Base-by-base conservation (phyloP, 2,113 vertebrate genomes). In the Oxyura jamaicensis region DNA sequence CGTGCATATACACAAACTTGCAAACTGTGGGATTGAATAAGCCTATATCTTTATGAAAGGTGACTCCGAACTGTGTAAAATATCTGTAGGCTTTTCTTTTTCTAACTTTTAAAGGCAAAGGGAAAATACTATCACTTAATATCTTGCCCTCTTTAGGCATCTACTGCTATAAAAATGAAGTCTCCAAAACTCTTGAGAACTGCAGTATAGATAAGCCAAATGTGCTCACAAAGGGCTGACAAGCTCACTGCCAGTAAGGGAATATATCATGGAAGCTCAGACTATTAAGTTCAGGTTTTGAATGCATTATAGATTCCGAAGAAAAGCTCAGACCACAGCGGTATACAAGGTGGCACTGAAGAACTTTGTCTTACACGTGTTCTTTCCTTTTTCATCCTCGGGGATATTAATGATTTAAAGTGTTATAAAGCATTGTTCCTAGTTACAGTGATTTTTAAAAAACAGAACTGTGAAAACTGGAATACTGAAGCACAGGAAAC, bases 381-480 rank as follows among this genome's bases (percentile, higher is more conserved):
- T 29, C 39, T 78, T 88, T 91, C 83, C 52, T 89, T 90, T 83
- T 66, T 82, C 28, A 55, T 78, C 73, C 35, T 15, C 26, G 36
- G 33, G 16, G 17, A 66, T 36, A 67, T 48, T 44, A 72, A 50
- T 35, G 58, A 76, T 85, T 83, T 63, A 53, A 91, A 79, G 39
- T 6, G 52, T 52, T 86, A 36, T 60, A 87, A 85, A 14, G 18
- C 10, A 28, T 35, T 60, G 25, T 36, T 89, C 62, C 74, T 66
- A 55, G 21, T 63, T 76, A 62, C 15, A 31, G 23, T 67, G 66
- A 79, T 66, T 88, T 94, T 82, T 87, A 83, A 86, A 66, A 93
- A 92, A 59, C 0, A 7, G 11, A n/a, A 39, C 75, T 46, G 36
- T 94, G 90, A 41, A 91, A 95, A 62, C 36, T 50, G 55, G 44